phyloP scores from a whole-genome alignment of 1,140 invertebrate species.

The Nymphalis io region DNA sequence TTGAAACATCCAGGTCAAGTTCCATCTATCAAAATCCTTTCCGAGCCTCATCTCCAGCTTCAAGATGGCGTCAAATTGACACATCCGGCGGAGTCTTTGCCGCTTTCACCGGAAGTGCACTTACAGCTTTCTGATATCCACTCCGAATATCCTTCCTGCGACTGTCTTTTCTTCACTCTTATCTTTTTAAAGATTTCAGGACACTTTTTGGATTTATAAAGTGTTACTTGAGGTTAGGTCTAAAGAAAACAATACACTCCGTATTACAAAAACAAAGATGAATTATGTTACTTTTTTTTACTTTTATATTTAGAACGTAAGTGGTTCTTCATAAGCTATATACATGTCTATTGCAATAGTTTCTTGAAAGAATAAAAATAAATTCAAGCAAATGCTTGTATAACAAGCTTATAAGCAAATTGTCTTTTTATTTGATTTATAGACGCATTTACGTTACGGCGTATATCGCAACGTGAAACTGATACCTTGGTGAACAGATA shows the following conservation, averaged over 20 bases:
- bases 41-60: slow-evolving; percentile 26
- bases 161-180: slow-evolving; percentile 3
- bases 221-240: not conserved
- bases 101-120: slow-evolving; percentile 24
- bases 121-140: slow-evolving; percentile 36
- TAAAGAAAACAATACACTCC: not conserved
- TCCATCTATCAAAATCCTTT: slow-evolving; percentile 29
- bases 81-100: slow-evolving; percentile 41
- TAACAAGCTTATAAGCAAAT: not conserved
- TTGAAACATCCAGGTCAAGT: slow-evolving; percentile 41
- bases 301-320: not conserved
- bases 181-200: slow-evolving; percentile 1
- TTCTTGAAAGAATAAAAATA: not conserved
- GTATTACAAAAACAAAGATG: not conserved
- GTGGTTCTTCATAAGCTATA: not conserved
- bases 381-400: not conserved
- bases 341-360: not conserved
- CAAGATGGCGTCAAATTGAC: slow-evolving; percentile 52
- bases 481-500: slow-evolving; percentile 32
- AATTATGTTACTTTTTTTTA: not conserved
- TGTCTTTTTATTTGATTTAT: slow-evolving; percentile 19
- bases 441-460: slow-evolving; percentile 22
- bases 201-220: slow-evolving; percentile 4
- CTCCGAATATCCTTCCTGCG: slow-evolving; percentile 14
- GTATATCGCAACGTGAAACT: slow-evolving; percentile 33